A percentile compares a stretch with the other conserved stretches of the same genome.
These are phyloP conservation scores for Anagyrus pseudococci DNA, from an alignment of 2,888 invertebrate species.

Conservation along the genomic window DNA sequence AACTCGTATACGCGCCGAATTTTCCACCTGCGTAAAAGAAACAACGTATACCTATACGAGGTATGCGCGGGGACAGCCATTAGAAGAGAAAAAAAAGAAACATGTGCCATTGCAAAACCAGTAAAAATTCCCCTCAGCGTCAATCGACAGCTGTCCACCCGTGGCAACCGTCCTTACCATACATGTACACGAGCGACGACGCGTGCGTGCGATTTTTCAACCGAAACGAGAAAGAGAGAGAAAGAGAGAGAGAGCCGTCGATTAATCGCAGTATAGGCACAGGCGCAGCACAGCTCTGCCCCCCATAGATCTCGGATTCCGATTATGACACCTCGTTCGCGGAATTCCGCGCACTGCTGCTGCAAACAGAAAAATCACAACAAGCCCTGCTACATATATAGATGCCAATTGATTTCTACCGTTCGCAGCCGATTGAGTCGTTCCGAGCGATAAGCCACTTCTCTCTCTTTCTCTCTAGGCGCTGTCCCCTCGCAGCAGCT, in stretches of 20 bases:
- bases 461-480: neutral
- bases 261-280: conserved; percentile 23
- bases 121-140: too few relatives aligned
- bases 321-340: conserved; percentile 31
- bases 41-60: too few relatives aligned
- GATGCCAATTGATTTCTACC: conserved; percentile 31
- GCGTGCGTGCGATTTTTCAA: too few relatives aligned
- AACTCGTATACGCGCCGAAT: too few relatives aligned
- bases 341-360: conserved; percentile 37
- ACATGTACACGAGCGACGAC: too few relatives aligned
- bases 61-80: too few relatives aligned
- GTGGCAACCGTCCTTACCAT: too few relatives aligned
- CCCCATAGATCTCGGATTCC: conserved; percentile 29
- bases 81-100: too few relatives aligned
- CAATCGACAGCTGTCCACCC: too few relatives aligned
- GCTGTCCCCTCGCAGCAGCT: neutral
- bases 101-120: too few relatives aligned
- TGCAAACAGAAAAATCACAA: conserved; percentile 4
- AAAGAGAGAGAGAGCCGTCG: conserved; percentile 1
- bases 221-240: too few relatives aligned
- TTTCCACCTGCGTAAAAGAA: too few relatives aligned
- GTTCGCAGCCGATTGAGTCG: conserved; percentile 23
- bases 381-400: conserved; percentile 36
- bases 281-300: neutral
- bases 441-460: conserved; percentile 17